Evolutionary conservation across 2,113 vertebrate genomes (phyloP), one percentile per base, ranked within the genome.

Genomic region (Bufo bufo): DNA sequence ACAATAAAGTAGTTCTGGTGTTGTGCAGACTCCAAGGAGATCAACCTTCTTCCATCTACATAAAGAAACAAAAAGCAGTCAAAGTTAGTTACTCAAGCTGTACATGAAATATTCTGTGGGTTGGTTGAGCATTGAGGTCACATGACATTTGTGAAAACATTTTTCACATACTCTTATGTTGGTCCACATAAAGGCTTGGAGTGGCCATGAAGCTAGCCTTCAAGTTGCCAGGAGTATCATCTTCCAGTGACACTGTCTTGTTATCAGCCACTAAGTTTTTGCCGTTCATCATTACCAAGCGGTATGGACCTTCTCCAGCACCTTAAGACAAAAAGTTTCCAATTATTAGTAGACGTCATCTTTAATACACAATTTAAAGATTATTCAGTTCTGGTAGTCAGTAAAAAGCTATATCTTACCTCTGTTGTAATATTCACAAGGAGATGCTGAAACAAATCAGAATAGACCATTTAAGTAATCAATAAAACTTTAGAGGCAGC

Each of bases 371-470:
- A 2, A 77, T 33, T 56, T 45, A 59, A 17, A 56, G 8, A 11
- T 52, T 2, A 20, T n/a, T n/a, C 3, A 12, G 19, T 56, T 23
- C 11, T 78, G 20, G 4, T 14, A 56, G 23, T 6, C 13, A 54
- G 72, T 16, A 50, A 49, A 0, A 43, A 45, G 4, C 12, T 74
- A 43, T 45, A 43, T 23, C 77, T 85, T 86, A 89, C 89, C 89
- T 89, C 89, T 23, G 85, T 89, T 89, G 85, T 86, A 89, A 65
- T 89, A 89, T 89, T 89, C 89, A 69, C 89, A 89, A 4, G 89
- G 89, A 43, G 89, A 85, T 69, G 89, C 89, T 89, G 33, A 8
- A 63, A 86, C 50, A 19, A 65, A 82, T 49, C 17, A 77, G 9
- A 77, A 78, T 6, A 66, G 33, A 43, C 0, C 5, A 14, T 69